Evolutionary conservation across 2,888 invertebrate species (phyloP).

Genomic region (Gastrophysa polygoni): DNA sequence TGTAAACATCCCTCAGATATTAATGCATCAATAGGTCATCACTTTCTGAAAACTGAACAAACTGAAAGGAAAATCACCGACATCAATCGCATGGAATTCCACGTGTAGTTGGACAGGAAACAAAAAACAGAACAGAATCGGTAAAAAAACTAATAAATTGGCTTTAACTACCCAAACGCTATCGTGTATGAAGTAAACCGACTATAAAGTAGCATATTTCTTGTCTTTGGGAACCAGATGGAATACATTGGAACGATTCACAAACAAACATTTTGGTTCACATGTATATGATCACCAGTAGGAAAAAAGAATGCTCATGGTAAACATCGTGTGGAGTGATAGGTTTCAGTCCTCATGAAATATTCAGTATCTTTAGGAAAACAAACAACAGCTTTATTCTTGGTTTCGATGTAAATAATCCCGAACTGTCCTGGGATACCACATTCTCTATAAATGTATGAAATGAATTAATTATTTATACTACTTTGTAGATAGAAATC

Average conservation of each 20-base stretch:
- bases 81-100: neutral
- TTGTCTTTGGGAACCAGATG: slow-evolving; percentile 11
- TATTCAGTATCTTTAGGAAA: neutral
- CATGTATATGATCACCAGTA: slow-evolving; percentile 4
- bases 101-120: slow-evolving; percentile 1
- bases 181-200: slow-evolving; percentile 12
- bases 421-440: no score
- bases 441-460: no score
- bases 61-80: no score
- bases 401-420: no score
- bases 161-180: slow-evolving; percentile 8
- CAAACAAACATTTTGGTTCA: slow-evolving; percentile 17
- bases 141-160: slow-evolving; percentile 10
- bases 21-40: no score
- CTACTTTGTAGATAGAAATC: no score
- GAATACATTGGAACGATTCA: slow-evolving; percentile 10
- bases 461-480: no score
- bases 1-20: neutral
- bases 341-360: slow-evolving; percentile 9
- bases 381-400: neutral
- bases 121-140: slow-evolving; percentile 7
- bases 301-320: slow-evolving; percentile 10
- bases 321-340: slow-evolving; percentile 17
- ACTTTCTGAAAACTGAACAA: no score
- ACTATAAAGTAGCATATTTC: slow-evolving; percentile 7